These are phyloP conservation scores for Dermatemys mawii DNA, from an alignment of 2,113 vertebrate genomes.

Conservation along the genomic window DNA sequence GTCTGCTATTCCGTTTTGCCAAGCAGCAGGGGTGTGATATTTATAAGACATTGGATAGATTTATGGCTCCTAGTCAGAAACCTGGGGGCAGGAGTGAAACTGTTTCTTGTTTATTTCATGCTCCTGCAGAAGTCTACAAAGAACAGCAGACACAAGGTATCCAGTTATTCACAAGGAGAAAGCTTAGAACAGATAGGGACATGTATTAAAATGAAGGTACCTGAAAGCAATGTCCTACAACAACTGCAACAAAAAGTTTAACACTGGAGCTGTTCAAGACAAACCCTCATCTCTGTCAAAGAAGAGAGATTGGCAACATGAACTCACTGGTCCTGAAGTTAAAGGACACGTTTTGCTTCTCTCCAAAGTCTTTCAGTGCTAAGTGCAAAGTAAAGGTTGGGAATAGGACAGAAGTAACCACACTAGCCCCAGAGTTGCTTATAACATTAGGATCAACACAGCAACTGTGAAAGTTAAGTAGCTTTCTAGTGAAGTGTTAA, in stretches of 20 bases:
- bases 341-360: neutral
- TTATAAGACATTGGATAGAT: neutral
- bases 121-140: neutral
- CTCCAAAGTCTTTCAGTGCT: neutral
- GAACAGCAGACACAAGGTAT: neutral
- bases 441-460: neutral
- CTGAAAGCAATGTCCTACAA: neutral
- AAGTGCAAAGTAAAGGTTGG: neutral
- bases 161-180: neutral
- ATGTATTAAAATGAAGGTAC: neutral
- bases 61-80: neutral
- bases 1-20: neutral
- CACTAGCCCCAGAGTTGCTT: neutral
- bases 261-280: neutral
- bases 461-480: neutral
- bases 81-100: neutral
- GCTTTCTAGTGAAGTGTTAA: neutral
- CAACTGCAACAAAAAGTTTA: neutral
- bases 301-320: neutral
- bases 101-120: neutral
- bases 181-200: neutral
- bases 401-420: rapidly evolving
- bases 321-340: neutral
- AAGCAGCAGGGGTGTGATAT: neutral
- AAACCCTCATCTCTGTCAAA: neutral